phyloP scores from a whole-genome alignment of 1,140 invertebrate species.

The Aphelenchoides fujianensis region DNA sequence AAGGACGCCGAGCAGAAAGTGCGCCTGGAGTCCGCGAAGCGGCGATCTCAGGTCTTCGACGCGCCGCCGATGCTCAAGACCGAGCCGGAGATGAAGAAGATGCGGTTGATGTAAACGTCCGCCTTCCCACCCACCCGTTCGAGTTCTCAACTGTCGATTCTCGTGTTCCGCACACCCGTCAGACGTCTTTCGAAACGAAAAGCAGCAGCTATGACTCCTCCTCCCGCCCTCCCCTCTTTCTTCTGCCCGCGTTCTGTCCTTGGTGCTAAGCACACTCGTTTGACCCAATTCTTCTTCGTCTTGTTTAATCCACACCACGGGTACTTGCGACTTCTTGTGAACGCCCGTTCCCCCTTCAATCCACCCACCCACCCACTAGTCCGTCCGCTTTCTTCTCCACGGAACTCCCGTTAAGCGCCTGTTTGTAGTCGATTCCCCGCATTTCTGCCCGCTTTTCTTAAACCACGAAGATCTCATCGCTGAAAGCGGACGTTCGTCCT shows the following conservation, averaged over 20 bases:
- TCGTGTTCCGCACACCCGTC: neutral
- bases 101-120: slow-evolving; percentile 28
- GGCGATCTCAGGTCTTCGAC: slow-evolving; percentile 48
- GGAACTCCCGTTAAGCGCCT: too few relatives aligned
- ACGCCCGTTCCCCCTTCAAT: too few relatives aligned
- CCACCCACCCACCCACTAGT: too few relatives aligned
- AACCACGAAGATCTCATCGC: slow-evolving; percentile 15
- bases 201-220: too few relatives aligned
- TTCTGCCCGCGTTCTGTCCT: slow-evolving; percentile 1
- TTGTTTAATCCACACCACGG: too few relatives aligned
- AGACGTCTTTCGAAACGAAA: neutral
- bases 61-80: slow-evolving; percentile 33
- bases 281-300: neutral
- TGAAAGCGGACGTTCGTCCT: neutral
- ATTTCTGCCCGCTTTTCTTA: too few relatives aligned
- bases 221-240: too few relatives aligned
- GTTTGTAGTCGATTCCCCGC: too few relatives aligned
- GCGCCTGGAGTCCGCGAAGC: slow-evolving; percentile 39
- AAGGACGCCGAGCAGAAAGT: slow-evolving; percentile 45
- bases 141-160: slow-evolving; percentile 1
- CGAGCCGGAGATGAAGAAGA: slow-evolving; percentile 35
- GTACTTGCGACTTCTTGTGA: too few relatives aligned
- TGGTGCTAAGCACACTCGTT: slow-evolving; percentile 9
- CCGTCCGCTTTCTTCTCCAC: too few relatives aligned
- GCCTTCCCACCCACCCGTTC: neutral